Evolutionary conservation across 2,113 vertebrate genomes (phyloP).

Genomic region (Phalacrocorax brasilianus): DNA sequence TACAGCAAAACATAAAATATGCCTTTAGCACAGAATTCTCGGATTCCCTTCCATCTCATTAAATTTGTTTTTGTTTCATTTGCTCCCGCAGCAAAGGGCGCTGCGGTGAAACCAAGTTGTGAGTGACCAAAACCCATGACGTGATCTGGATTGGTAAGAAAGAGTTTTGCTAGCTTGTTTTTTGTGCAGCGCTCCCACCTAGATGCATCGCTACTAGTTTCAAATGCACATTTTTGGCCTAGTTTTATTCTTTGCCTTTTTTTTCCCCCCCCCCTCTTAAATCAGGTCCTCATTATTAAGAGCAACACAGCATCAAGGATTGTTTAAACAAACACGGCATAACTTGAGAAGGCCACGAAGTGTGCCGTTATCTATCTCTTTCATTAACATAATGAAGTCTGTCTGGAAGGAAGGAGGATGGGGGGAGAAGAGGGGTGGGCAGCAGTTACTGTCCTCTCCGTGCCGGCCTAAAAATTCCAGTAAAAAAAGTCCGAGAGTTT

Average conservation of each 20-base stretch:
- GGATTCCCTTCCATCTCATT: constrained; percentile 80
- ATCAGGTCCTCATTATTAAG: constrained; percentile 77
- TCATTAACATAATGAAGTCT: constrained; percentile 84
- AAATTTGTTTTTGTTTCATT: constrained; percentile 68
- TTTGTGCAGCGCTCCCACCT: constrained; percentile 68
- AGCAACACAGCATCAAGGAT: constrained; percentile 76
- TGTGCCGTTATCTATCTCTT: constrained; percentile 74
- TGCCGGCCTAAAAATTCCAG: constrained; percentile 77
- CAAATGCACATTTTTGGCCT: constrained; percentile 71
- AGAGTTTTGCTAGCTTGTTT: constrained; percentile 73
- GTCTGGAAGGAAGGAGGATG: constrained; percentile 42
- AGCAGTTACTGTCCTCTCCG: constrained; percentile 70
- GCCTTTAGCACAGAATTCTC: constrained; percentile 86
- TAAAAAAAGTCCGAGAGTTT: constrained; percentile 74
- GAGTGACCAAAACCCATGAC: constrained; percentile 84
- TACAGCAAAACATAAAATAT: constrained; percentile 90
- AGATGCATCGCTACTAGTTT: constrained; percentile 59
- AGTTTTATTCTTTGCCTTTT: neutral
- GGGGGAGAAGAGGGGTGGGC: neutral
- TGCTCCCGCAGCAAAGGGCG: constrained; percentile 76
- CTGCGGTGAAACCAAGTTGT: constrained; percentile 78
- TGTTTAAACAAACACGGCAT: constrained; percentile 77
- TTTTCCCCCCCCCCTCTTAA: constrained; percentile 13
- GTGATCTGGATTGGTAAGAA: constrained; percentile 85
- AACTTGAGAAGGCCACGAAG: constrained; percentile 78